A percentile compares a stretch with the other conserved stretches of the same genome.
Evolutionary conservation across 2,888 invertebrate genomes (phyloP).

Genomic region (Poecilobothrus nobilitatus): DNA sequence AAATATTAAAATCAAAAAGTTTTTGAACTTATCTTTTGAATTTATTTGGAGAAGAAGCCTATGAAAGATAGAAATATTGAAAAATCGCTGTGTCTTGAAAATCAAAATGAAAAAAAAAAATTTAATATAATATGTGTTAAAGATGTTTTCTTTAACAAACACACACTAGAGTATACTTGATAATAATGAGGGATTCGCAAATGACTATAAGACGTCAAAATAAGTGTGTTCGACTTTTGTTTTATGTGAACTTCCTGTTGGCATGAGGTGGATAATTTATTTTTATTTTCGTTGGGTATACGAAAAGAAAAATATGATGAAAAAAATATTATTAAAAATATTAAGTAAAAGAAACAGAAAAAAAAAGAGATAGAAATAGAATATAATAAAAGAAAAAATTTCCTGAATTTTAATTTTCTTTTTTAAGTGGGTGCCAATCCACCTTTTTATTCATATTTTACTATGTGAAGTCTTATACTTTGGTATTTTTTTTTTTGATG

Average conservation of each 20-base stretch:
- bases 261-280: too few relatives aligned
- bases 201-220: too few relatives aligned
- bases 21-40: not conserved
- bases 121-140: too few relatives aligned
- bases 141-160: too few relatives aligned
- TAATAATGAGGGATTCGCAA: too few relatives aligned
- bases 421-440: not conserved
- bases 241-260: too few relatives aligned
- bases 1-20: not conserved
- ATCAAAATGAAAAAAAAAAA: too few relatives aligned
- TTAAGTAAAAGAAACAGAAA: not conserved
- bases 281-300: too few relatives aligned
- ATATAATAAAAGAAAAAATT: not conserved
- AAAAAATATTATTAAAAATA: not conserved
- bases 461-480: not conserved
- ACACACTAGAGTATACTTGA: too few relatives aligned
- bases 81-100: not conserved
- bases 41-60: not conserved
- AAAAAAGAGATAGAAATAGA: not conserved
- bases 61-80: not conserved
- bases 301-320: too few relatives aligned
- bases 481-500: too few relatives aligned
- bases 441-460: not conserved
- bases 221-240: too few relatives aligned
- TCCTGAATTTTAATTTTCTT: not conserved